A percentile compares a stretch with the other conserved stretches of the same genome.
Evolutionary conservation across 2,113 vertebrate genomes (phyloP).

Genomic region (Panthera leo): DNA sequence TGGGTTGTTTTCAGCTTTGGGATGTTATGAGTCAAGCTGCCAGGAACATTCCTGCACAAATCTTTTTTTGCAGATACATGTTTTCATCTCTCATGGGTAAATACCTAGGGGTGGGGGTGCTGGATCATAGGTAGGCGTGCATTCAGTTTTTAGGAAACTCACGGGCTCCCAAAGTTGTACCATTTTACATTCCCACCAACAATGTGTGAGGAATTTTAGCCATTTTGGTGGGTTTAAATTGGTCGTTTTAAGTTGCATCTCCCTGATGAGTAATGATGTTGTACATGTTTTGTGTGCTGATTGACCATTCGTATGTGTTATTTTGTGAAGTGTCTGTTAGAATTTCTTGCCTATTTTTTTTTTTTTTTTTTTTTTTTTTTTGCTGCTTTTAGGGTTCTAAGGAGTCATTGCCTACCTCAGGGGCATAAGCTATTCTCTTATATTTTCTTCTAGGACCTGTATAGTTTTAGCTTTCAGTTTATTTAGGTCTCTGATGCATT

Average conservation of each 20-base stretch:
- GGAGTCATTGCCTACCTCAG: background rate
- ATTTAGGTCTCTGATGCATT: background rate
- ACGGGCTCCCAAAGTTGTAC: background rate
- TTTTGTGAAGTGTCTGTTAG: background rate
- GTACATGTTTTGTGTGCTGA: background rate
- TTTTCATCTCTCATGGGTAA: constrained; percentile 10
- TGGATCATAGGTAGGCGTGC: background rate
- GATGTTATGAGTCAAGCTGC: constrained; percentile 28
- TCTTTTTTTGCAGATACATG: constrained; percentile 26
- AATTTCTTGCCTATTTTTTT: constrained; percentile 23
- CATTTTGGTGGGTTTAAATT: background rate
- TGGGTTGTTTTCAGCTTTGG: constrained; percentile 40
- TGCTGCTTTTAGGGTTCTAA: background rate
- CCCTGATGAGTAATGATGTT: background rate
- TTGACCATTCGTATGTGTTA: background rate
- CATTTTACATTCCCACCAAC: background rate
- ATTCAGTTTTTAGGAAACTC: constrained; percentile 13
- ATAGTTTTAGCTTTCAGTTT: constrained; percentile 2
- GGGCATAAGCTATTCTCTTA: background rate
- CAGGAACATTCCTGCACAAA: constrained; percentile 50
- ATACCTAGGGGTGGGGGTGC: background rate
- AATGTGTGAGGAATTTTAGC: background rate
- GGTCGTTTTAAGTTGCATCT: background rate
- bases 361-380: constrained; percentile 24
- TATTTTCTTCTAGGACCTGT: constrained; percentile 8